Evolutionary conservation across 35 echinoderm and acorn worm species (phyloP), one percentile per base, ranked within the genome.

Genomic region (Ophiothrix spiculata): DNA sequence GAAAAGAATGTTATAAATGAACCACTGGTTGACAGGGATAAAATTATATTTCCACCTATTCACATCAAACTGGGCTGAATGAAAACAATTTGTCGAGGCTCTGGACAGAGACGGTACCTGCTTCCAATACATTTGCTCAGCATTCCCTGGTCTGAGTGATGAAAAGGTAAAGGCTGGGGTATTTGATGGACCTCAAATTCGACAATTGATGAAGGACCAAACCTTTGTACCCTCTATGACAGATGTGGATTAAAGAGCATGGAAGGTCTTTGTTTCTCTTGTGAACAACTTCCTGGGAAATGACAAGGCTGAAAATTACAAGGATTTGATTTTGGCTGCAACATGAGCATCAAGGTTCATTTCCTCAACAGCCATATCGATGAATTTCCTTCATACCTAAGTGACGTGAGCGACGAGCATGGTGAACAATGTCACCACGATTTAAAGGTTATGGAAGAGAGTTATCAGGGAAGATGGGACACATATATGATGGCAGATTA

Each of bases 271-370:
- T 78, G 76, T 78, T 78, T 78, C 38, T 36, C 29, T 78, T 37
- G 76, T 78, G 76, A 78, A 78, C 2, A 78, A 35, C 76, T 78
- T 78, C 29, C 32, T 78, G 33, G 76, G 76, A 13, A 78, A 78
- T 39, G 38, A 78, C 38, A 78, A 78, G 76, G 16, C 16, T 39
- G 38, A 39, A 78, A 33, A 78, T 39, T 78, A n/a, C n/a, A 11
- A 36, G 36, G 76, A 36, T 11, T 6, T 78, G 4, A 35, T 39
- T 39, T 78, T 28, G 76, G 76, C 32, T 78, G 76, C 76, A 78
- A 78, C 76, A 78, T 78, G 76, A 78, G 76, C 76, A 78, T 78
- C 11, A 78, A 78, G 76, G 38, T 78, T 36, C 76, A 78, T 39
- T 78, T 37, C 33, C 76, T 78, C 33, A 37, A 37, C 25, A 37